These are phyloP conservation scores for Latheticus oryzae DNA, from an alignment of 2,888 invertebrate genomes.

Conservation along the genomic window DNA sequence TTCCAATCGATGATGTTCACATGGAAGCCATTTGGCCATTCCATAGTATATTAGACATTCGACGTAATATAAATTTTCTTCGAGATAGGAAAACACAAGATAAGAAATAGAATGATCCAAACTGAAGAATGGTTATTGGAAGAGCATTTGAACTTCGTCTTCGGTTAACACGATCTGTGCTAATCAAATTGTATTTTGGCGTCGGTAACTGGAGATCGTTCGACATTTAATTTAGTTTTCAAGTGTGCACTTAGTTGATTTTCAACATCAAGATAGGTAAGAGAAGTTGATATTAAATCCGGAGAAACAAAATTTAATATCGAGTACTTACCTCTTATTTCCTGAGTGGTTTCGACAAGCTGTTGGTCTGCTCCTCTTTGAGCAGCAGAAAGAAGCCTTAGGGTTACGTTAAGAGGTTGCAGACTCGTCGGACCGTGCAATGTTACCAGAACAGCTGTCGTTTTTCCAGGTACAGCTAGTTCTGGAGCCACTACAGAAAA, in stretches of 20 bases:
- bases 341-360: slow-evolving; percentile 60
- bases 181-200: slow-evolving; percentile 28
- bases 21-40: too few relatives aligned
- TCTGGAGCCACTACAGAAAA: slow-evolving; percentile 76
- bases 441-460: slow-evolving; percentile 74
- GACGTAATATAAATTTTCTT: slow-evolving; percentile 25
- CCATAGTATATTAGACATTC: too few relatives aligned
- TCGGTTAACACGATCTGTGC: slow-evolving; percentile 13
- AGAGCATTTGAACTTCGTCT: slow-evolving; percentile 5
- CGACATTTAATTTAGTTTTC: slow-evolving; percentile 22
- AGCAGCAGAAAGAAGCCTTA: slow-evolving; percentile 64
- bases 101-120: slow-evolving; percentile 9
- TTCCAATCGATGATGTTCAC: slow-evolving; percentile 9
- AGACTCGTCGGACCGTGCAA: slow-evolving; percentile 68
- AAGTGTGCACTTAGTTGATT: slow-evolving; percentile 19
- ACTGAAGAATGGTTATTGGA: slow-evolving; percentile 17
- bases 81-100: slow-evolving; percentile 12
- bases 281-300: slow-evolving; percentile 35
- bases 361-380: slow-evolving; percentile 45
- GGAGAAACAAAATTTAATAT: slow-evolving; percentile 34
- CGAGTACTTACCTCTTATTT: slow-evolving; percentile 59
- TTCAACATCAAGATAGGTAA: too few relatives aligned
- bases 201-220: slow-evolving; percentile 1
- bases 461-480: slow-evolving; percentile 74
- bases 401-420: slow-evolving; percentile 72